A percentile compares a stretch with the other conserved stretches of the same genome.
These are phyloP conservation scores for Lycocorax pyrrhopterus DNA, from an alignment of 2,113 vertebrate species.

Conservation along the genomic window DNA sequence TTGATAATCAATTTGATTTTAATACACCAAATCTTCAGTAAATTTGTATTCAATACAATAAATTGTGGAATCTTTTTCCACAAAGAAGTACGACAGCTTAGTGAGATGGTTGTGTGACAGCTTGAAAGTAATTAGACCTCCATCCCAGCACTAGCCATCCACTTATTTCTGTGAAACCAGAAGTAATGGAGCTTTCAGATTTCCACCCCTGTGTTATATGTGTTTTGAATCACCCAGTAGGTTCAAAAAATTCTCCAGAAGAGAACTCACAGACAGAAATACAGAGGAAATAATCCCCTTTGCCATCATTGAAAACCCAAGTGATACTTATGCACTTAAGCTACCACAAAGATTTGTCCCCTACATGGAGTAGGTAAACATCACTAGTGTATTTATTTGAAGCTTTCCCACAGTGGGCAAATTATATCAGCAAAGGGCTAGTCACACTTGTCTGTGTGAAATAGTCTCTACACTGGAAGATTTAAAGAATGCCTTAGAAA, in stretches of 20 bases:
- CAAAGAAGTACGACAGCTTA: not conserved
- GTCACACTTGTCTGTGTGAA: not conserved
- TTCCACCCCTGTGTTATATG: not conserved
- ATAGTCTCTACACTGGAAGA: not conserved
- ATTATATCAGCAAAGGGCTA: not conserved
- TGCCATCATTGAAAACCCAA: not conserved
- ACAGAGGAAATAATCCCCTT: not conserved
- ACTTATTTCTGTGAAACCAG: not conserved
- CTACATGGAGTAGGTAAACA: not conserved
- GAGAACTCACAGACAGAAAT: not conserved
- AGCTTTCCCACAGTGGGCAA: not conserved
- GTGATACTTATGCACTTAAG: not conserved
- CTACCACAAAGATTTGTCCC: not conserved
- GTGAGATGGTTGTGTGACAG: not conserved
- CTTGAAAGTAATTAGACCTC: not conserved
- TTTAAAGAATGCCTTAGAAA: not conserved
- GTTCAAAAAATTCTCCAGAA: not conserved
- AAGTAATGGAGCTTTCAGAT: not conserved
- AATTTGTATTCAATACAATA: not conserved
- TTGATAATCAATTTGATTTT: not conserved
- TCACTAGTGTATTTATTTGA: not conserved
- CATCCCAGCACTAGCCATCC: not conserved
- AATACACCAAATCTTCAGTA: not conserved
- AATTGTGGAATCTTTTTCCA: not conserved
- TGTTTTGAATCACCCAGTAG: not conserved